These are phyloP conservation scores for Thumatha senex DNA, from an alignment of 2,888 invertebrate genomes.

Conservation along the genomic window DNA sequence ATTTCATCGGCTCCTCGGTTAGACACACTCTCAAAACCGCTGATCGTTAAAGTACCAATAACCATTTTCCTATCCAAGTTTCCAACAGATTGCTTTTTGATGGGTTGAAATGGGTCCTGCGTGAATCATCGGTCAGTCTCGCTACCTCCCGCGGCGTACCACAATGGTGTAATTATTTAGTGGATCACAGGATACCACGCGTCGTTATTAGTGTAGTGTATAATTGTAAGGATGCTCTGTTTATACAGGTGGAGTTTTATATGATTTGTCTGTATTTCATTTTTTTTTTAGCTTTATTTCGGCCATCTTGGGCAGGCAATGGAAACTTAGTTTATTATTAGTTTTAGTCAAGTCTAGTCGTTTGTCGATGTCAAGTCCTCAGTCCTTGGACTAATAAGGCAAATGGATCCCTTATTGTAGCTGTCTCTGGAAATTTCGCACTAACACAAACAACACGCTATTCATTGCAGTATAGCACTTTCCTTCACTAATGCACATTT, in stretches of 20 bases:
- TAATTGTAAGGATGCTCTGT: slow-evolving; percentile 9
- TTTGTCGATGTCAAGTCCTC: no score
- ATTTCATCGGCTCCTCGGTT: background rate
- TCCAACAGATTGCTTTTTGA: background rate
- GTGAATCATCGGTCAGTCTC: slow-evolving; percentile 30
- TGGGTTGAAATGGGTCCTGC: slow-evolving; percentile 23
- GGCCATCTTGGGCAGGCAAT: no score
- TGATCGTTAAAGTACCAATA: background rate
- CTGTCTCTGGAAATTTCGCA: no score
- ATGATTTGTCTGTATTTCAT: no score
- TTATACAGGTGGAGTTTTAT: slow-evolving; percentile 36
- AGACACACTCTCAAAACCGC: background rate
- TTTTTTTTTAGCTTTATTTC: no score
- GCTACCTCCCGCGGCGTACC: slow-evolving; percentile 26
- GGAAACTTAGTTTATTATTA: no score
- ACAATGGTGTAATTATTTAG: slow-evolving; percentile 62
- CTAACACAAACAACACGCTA: no score
- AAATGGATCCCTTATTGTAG: no score
- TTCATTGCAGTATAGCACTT: no score
- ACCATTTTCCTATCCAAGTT: background rate
- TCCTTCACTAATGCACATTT: no score
- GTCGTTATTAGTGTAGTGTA: slow-evolving; percentile 19
- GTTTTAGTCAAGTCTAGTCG: no score
- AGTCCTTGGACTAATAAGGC: no score
- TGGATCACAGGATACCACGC: slow-evolving; percentile 41